A percentile compares a stretch with the other conserved stretches of the same genome.
These are phyloP conservation scores for Ladona fulva DNA, from an alignment of 1,140 invertebrate species.

Conservation along the genomic window DNA sequence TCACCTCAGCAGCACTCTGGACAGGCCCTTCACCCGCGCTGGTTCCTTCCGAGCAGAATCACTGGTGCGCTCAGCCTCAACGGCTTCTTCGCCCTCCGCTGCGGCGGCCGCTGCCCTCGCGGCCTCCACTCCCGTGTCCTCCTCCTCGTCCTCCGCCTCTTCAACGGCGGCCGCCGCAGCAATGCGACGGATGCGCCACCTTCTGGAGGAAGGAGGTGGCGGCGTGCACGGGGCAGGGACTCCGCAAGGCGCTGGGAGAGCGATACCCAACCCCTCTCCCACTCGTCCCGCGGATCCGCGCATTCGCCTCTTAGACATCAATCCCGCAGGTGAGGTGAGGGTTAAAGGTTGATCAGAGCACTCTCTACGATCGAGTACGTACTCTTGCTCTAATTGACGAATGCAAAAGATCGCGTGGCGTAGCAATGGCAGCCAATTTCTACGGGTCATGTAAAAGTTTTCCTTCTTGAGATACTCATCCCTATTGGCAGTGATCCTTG, in stretches of 20 bases:
- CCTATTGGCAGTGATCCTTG: no score
- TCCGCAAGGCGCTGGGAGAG: background rate
- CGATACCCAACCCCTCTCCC: constrained; percentile 57
- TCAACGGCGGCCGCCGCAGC: constrained; percentile 43
- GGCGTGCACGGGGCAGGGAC: background rate
- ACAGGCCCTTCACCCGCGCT: constrained; percentile 26
- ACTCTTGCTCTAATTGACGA: background rate
- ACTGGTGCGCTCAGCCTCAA: constrained; percentile 37
- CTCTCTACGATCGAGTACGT: background rate
- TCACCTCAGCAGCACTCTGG: constrained; percentile 39
- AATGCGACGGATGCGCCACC: constrained; percentile 65
- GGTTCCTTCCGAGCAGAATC: constrained; percentile 25
- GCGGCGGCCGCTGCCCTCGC: constrained; percentile 35
- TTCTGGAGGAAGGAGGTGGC: constrained; percentile 59
- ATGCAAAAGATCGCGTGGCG: background rate
- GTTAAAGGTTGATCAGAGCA: constrained; percentile 8
- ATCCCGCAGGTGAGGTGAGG: constrained; percentile 59
- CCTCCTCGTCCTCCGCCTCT: constrained; percentile 22
- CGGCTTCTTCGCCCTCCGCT: constrained; percentile 32
- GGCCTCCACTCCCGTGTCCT: constrained; percentile 23
- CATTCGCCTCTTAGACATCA: constrained; percentile 70
- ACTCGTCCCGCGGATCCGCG: constrained; percentile 46
- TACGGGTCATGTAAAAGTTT: no score
- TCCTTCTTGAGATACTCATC: no score
- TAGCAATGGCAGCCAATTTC: background rate